phyloP scores from a whole-genome alignment of 2,888 invertebrate genomes.

The Conus canariensis region DNA sequence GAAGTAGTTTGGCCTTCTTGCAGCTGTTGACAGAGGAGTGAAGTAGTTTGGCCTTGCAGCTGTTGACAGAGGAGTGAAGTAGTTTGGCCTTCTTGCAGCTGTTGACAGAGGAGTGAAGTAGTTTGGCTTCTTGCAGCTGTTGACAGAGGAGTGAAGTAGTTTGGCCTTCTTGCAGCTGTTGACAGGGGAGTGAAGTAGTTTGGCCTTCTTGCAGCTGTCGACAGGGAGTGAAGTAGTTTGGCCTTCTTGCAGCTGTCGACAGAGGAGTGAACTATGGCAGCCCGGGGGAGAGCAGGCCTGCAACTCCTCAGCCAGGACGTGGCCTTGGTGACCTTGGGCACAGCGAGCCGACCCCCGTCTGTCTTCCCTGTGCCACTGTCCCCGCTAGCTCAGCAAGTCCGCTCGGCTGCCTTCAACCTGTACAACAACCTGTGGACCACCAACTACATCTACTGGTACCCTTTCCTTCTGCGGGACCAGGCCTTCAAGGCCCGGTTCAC shows the following conservation, averaged over 20 bases:
- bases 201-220: too few species aligned
- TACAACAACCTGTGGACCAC: conserved; percentile 77
- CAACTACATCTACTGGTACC: conserved; percentile 76
- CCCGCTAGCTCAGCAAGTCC: conserved; percentile 63
- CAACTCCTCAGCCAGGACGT: conserved; percentile 62
- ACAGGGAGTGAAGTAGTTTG: too few species aligned
- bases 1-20: too few species aligned
- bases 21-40: too few species aligned
- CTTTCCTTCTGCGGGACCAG: conserved; percentile 56
- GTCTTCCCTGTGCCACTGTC: conserved; percentile 71
- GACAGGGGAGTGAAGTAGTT: too few species aligned
- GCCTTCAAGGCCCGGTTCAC: conserved; percentile 62
- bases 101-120: too few species aligned
- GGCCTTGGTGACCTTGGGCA: conserved; percentile 64
- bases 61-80: too few species aligned
- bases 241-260: conserved; percentile 55
- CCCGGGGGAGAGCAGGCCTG: conserved; percentile 53
- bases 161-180: too few species aligned
- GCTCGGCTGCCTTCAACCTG: conserved; percentile 69
- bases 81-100: too few species aligned
- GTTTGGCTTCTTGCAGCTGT: too few species aligned
- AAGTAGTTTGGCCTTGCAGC: too few species aligned
- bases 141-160: too few species aligned
- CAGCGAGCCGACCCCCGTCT: conserved; percentile 55
- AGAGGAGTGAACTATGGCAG: conserved; percentile 54